Conservation (phyloP, 2,113 vertebrate genomes). For the Pteruthius melanotis region DNA sequence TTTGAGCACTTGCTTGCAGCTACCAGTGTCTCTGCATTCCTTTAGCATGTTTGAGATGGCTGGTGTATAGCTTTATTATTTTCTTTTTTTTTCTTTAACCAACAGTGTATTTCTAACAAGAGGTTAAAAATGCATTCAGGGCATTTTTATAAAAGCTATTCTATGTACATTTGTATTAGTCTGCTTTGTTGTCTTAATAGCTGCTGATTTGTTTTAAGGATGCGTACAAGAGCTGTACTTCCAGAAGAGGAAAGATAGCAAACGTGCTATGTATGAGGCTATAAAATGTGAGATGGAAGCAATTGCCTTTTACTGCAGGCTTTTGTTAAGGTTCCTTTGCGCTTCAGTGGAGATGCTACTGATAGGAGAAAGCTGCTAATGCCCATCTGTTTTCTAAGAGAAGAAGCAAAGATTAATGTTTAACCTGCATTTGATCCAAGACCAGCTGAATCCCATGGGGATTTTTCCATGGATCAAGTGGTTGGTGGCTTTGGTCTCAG, state of each 20-base stretch:
- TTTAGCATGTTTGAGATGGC: neutral
- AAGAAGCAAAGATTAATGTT: neutral
- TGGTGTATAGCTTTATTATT: neutral
- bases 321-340: neutral
- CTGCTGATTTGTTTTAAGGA: neutral
- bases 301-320: neutral
- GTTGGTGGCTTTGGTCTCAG: neutral
- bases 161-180: neutral
- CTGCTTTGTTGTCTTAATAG: constrained; percentile 9
- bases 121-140: neutral
- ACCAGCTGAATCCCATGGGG: neutral
- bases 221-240: neutral
- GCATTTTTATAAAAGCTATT: constrained; percentile 1
- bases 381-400: neutral
- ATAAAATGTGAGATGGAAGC: neutral
- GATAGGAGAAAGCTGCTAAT: neutral
- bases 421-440: neutral
- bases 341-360: neutral
- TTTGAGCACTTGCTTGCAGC: constrained; percentile 15
- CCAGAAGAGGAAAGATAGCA: neutral
- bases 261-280: neutral
- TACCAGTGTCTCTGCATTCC: neutral
- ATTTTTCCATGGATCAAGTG: neutral
- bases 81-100: neutral
- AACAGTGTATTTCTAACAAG: neutral